Percentiles rank a stretch among this genome's conserved stretches.
Evolutionary conservation across 2,113 vertebrate species (phyloP).

Genomic region (Xiphophorus hellerii): DNA sequence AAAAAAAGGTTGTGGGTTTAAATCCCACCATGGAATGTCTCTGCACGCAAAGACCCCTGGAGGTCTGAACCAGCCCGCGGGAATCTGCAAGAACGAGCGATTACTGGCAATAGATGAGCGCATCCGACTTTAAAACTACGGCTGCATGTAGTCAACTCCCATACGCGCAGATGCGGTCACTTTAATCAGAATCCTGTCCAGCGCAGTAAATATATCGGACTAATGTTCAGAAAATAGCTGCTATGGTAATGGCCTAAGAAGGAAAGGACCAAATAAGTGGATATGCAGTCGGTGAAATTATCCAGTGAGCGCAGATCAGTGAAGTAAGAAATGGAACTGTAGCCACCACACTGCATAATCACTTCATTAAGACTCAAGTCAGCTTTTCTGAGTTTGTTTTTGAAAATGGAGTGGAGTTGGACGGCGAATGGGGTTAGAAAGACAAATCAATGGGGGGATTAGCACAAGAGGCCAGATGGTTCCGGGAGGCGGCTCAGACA

Average conservation of each 20-base stretch:
- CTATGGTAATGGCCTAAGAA: not conserved
- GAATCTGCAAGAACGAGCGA: too few relatives aligned
- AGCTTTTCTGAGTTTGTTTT: not conserved
- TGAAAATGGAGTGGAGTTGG: not conserved
- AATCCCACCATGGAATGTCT: not conserved
- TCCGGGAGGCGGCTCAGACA: slow-evolving; percentile 54
- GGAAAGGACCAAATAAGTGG: not conserved
- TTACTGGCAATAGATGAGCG: too few relatives aligned
- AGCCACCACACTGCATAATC: not conserved
- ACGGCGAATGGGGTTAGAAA: slow-evolving; percentile 33
- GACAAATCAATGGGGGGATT: slow-evolving; percentile 50
- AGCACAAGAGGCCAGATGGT: slow-evolving; percentile 71
- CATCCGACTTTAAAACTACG: too few relatives aligned
- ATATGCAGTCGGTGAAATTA: not conserved
- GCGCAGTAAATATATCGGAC: not conserved
- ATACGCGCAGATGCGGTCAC: too few relatives aligned
- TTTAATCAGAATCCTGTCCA: too few relatives aligned
- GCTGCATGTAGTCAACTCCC: too few relatives aligned
- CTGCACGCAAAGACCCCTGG: too few relatives aligned
- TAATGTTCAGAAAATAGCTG: not conserved
- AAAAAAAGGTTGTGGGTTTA: not conserved
- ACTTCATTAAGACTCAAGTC: not conserved
- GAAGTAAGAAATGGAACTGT: not conserved
- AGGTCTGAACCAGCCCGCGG: too few relatives aligned
- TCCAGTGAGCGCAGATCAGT: not conserved